Evolutionary conservation across 2,888 invertebrate genomes (phyloP).

Genomic region (Pterostichus niger): DNA sequence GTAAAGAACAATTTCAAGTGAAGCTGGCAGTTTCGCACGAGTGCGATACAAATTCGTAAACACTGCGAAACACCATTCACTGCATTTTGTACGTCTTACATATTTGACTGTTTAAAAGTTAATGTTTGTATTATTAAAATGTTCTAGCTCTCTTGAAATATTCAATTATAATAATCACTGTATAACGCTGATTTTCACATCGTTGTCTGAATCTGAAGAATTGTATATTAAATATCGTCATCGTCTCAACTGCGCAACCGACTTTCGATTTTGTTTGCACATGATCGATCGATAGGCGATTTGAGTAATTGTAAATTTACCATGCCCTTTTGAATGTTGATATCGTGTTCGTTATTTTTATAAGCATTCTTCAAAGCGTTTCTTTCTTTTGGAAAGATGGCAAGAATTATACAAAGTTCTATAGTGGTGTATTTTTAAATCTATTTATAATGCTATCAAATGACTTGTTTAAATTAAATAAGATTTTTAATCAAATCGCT

Average conservation of each 20-base stretch:
- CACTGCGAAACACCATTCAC: conserved; percentile 44
- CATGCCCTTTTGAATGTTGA: conserved; percentile 53
- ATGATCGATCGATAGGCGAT: conserved; percentile 44
- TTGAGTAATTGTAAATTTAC: conserved; percentile 56
- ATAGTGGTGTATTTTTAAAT: conserved; percentile 63
- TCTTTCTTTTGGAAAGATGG: conserved; percentile 48
- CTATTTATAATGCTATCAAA: conserved; percentile 64
- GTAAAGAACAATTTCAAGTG: conserved; percentile 62
- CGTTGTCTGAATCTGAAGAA: conserved; percentile 68
- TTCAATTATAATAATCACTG: conserved; percentile 73
- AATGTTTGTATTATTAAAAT: conserved; percentile 71
- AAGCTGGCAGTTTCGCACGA: conserved; percentile 30
- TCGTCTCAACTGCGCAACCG: conserved; percentile 40
- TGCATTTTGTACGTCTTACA: conserved; percentile 64
- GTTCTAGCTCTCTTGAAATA: conserved; percentile 74
- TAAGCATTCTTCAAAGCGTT: conserved; percentile 47
- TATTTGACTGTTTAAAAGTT: conserved; percentile 64
- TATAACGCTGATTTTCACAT: conserved; percentile 72
- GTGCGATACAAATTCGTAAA: conserved; percentile 25
- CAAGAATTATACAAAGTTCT: conserved; percentile 50
- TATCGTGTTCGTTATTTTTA: conserved; percentile 54
- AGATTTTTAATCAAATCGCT: conserved; percentile 70
- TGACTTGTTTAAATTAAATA: conserved; percentile 65
- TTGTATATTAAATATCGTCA: conserved; percentile 56
- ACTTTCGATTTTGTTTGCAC: conserved; percentile 29